Conservation (phyloP, 2,888 invertebrate species). For the Hydrotaea diabolus region DNA sequence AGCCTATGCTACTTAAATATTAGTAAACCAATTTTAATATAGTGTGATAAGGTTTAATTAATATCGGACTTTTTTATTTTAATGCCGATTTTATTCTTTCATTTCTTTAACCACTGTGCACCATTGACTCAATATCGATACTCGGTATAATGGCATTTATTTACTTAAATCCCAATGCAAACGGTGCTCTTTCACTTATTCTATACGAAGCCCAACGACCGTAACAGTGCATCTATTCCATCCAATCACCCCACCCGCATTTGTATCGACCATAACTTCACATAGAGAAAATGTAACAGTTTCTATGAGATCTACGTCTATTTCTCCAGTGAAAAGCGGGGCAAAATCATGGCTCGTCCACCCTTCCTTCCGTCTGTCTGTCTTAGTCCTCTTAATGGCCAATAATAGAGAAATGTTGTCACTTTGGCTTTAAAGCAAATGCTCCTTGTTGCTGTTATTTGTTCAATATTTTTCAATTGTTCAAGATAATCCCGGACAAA, state of each 20-base stretch:
- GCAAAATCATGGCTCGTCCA: neutral
- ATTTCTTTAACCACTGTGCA: conserved; percentile 14
- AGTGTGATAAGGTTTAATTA: no score
- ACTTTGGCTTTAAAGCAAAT: conserved; percentile 74
- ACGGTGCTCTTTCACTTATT: conserved; percentile 41
- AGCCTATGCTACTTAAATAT: no score
- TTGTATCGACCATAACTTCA: conserved; percentile 10
- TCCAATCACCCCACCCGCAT: neutral
- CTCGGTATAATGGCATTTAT: conserved; percentile 58
- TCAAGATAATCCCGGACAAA: conserved; percentile 71
- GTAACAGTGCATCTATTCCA: conserved; percentile 37
- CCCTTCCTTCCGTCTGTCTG: neutral
- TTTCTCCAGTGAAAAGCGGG: neutral
- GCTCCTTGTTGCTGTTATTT: conserved; percentile 64
- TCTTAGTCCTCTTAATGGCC: conserved; percentile 80
- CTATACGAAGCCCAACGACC: neutral
- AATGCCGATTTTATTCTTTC: no score
- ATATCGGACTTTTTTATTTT: no score
- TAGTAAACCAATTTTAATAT: no score
- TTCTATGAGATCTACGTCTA: neutral
- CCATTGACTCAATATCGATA: conserved; percentile 54
- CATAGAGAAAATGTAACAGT: neutral
- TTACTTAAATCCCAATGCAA: conserved; percentile 58
- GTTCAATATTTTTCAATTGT: conserved; percentile 76
- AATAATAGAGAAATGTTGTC: conserved; percentile 81